Evolutionary conservation across 2,797 vertebrate species (phyloP).

Genomic region (Danio tinwini): DNA sequence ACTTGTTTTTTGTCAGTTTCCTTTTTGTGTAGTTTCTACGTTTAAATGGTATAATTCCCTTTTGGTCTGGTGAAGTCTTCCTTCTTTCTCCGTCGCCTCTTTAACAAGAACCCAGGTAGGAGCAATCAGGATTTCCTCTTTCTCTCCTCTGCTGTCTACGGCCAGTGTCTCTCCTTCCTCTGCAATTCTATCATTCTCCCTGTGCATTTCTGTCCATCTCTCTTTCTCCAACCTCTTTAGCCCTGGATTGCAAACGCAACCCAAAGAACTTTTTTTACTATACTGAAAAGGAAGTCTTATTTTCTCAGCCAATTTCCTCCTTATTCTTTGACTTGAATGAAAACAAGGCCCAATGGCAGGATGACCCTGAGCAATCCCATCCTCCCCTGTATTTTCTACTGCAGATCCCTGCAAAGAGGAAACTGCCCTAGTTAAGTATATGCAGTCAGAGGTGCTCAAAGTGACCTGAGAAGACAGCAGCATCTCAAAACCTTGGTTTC

Average conservation of each 20-base stretch:
- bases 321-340: conserved; percentile 60
- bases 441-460: conserved; percentile 70
- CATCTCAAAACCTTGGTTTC: conserved; percentile 46
- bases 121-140: conserved; percentile 33
- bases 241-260: conserved; percentile 53
- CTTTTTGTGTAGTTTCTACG: conserved; percentile 4
- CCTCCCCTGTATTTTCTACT: conserved; percentile 76
- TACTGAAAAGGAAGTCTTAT: conserved; percentile 49
- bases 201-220: conserved; percentile 49
- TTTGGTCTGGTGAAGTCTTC: conserved; percentile 35
- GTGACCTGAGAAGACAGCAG: conserved; percentile 66
- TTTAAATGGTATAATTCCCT: conserved; percentile 37
- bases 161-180: conserved; percentile 43
- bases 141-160: conserved; percentile 41
- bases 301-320: conserved; percentile 42
- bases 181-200: conserved; percentile 44
- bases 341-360: conserved; percentile 62
- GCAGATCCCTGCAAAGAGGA: conserved; percentile 82
- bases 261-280: conserved; percentile 30
- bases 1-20: conserved; percentile 9
- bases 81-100: conserved; percentile 23
- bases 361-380: conserved; percentile 77
- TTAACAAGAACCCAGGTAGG: conserved; percentile 42
- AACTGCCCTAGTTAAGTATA: conserved; percentile 74
- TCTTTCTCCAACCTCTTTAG: conserved; percentile 40